A percentile compares a stretch with the other conserved stretches of the same genome.
These are phyloP conservation scores for Ahaetulla prasina DNA, from an alignment of 2,113 vertebrate genomes.

Conservation along the genomic window DNA sequence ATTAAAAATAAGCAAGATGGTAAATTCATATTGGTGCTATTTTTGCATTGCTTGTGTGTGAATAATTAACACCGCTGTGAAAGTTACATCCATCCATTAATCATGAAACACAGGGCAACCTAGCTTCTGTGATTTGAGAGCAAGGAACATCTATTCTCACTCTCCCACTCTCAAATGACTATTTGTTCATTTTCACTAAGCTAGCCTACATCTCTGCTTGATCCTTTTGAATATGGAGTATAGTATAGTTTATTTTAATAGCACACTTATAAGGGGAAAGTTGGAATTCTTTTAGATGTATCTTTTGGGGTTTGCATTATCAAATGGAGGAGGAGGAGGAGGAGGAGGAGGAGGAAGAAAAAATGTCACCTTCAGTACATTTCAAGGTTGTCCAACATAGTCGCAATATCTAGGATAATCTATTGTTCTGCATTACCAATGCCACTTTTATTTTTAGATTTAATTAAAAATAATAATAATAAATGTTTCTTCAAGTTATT, in stretches of 20 bases:
- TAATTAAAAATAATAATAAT: neutral
- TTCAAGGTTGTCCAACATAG: neutral
- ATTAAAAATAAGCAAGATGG: neutral
- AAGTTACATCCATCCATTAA: conserved; percentile 4
- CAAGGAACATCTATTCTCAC: conserved; percentile 1
- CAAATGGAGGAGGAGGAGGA: neutral
- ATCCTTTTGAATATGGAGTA: neutral
- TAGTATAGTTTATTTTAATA: neutral
- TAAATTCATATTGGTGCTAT: neutral
- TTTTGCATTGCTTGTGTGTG: neutral
- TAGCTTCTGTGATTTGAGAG: neutral
- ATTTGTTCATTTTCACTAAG: neutral
- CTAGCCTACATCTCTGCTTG: neutral
- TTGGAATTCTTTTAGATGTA: neutral
- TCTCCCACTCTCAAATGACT: neutral
- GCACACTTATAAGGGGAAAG: too few species aligned
- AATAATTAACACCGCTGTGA: neutral
- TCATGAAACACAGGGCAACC: neutral
- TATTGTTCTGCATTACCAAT: neutral
- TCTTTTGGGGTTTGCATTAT: neutral
- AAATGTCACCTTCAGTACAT: neutral
- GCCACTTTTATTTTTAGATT: neutral
- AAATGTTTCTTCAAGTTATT: neutral
- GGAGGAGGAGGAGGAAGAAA: neutral
- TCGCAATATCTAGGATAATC: neutral